A percentile compares a stretch with the other conserved stretches of the same genome.
These are phyloP conservation scores for Amphibalanus amphitrite DNA, from an alignment of 1,140 invertebrate species.

Conservation along the genomic window DNA sequence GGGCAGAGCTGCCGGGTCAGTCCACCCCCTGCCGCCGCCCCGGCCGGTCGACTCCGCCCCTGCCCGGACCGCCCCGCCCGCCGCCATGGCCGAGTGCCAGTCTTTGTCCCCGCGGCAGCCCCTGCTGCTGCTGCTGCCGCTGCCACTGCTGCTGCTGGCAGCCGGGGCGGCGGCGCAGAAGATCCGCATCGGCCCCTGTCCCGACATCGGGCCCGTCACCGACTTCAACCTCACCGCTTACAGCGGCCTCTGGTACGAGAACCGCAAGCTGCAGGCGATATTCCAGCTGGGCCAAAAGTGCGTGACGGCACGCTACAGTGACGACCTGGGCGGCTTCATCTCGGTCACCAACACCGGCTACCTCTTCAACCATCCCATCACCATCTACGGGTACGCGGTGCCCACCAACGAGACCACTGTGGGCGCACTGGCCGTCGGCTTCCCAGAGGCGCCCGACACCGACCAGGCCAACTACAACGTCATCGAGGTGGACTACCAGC, in stretches of 20 bases:
- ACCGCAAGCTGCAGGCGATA: background rate
- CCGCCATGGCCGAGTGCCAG: no score
- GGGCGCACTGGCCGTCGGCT: background rate
- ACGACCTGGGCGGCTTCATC: background rate
- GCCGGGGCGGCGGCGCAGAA: background rate
- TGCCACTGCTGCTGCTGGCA: background rate
- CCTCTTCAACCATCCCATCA: no score
- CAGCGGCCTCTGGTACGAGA: slow-evolving; percentile 7
- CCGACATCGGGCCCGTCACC: background rate
- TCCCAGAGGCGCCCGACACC: background rate
- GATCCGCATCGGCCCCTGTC: background rate
- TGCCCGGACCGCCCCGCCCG: no score
- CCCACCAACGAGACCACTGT: background rate
- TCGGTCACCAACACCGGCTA: no score
- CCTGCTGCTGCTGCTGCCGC: background rate
- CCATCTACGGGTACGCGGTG: background rate
- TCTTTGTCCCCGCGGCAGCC: no score
- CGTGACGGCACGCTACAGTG: background rate
- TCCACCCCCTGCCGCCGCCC: no score
- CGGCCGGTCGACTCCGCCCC: no score
- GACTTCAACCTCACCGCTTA: background rate
- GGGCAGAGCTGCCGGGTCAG: no score
- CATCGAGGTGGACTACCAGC: background rate
- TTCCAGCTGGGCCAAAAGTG: slow-evolving; percentile 4
- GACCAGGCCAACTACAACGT: background rate